These are phyloP conservation scores for Eugnorisma glareosa DNA, from an alignment of 2,888 invertebrate species.

Conservation along the genomic window DNA sequence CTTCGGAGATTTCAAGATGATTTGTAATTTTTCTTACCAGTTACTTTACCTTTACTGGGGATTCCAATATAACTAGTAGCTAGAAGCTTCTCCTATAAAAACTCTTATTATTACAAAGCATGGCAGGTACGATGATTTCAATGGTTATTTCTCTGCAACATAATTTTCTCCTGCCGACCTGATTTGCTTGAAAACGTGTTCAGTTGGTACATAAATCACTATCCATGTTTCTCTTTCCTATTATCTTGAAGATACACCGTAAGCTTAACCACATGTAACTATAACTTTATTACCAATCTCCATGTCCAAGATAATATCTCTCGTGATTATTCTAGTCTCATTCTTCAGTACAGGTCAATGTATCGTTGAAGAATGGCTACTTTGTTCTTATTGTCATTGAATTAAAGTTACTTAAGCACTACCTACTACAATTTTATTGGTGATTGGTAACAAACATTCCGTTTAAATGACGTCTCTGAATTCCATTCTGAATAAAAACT, in stretches of 20 bases:
- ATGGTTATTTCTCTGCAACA: slow-evolving; percentile 24
- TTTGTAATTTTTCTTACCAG: background rate
- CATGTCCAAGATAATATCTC: slow-evolving; percentile 51
- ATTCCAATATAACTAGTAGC: background rate
- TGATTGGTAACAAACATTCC: slow-evolving; percentile 35
- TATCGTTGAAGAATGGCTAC: slow-evolving; percentile 26
- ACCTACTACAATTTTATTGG: slow-evolving; percentile 14
- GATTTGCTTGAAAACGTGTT: slow-evolving; percentile 46
- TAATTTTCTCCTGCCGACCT: slow-evolving; percentile 41
- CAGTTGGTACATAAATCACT: slow-evolving; percentile 56
- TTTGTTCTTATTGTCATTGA: slow-evolving; percentile 24
- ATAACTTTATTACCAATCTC: slow-evolving; percentile 53
- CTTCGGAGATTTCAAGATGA: background rate
- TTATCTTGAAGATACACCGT: slow-evolving; percentile 54
- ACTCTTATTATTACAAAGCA: slow-evolving; percentile 5
- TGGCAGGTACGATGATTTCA: slow-evolving; percentile 3
- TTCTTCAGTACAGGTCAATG: slow-evolving; percentile 35
- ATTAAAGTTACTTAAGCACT: slow-evolving; percentile 16
- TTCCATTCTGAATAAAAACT: slow-evolving; percentile 34
- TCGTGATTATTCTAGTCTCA: slow-evolving; percentile 50
- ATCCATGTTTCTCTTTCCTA: slow-evolving; percentile 40
- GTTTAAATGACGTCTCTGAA: slow-evolving; percentile 45
- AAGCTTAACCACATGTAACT: slow-evolving; percentile 58
- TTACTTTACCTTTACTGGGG: background rate
- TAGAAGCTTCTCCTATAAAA: slow-evolving; percentile 1